A percentile compares a stretch with the other conserved stretches of the same genome.
phyloP scores from a whole-genome alignment of 2,113 vertebrate species.

The Macheiramphus alcinus region DNA sequence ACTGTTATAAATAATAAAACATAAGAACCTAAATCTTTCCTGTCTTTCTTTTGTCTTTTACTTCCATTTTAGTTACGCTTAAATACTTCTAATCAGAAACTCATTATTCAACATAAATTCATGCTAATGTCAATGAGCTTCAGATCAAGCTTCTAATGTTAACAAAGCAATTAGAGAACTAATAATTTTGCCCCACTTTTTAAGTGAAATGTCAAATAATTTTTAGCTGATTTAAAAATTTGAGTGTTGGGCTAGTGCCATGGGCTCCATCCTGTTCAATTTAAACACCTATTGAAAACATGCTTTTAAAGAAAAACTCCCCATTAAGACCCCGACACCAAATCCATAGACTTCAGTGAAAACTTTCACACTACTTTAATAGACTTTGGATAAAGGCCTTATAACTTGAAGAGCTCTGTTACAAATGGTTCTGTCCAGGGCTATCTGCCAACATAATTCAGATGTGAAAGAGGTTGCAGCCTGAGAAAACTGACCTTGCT shows the following conservation, averaged over 20 bases:
- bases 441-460: background rate
- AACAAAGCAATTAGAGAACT: background rate
- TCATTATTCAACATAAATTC: background rate
- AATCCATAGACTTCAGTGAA: background rate
- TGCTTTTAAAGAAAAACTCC: background rate
- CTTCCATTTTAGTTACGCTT: background rate
- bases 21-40: background rate
- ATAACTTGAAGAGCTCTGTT: background rate
- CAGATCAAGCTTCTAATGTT: background rate
- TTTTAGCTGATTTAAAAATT: background rate
- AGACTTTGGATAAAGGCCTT: background rate
- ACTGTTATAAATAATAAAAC: background rate
- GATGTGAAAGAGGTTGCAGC: background rate
- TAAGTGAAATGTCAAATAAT: background rate
- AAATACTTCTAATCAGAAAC: background rate
- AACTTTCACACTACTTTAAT: background rate
- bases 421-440: background rate
- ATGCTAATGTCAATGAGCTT: slow-evolving; percentile 1
- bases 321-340: background rate
- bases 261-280: background rate
- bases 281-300: background rate
- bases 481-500: background rate
- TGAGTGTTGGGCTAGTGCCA: background rate
- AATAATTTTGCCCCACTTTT: background rate
- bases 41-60: background rate